phyloP scores from a whole-genome alignment of 2,797 vertebrate genomes.

The Poecilia velifera region DNA sequence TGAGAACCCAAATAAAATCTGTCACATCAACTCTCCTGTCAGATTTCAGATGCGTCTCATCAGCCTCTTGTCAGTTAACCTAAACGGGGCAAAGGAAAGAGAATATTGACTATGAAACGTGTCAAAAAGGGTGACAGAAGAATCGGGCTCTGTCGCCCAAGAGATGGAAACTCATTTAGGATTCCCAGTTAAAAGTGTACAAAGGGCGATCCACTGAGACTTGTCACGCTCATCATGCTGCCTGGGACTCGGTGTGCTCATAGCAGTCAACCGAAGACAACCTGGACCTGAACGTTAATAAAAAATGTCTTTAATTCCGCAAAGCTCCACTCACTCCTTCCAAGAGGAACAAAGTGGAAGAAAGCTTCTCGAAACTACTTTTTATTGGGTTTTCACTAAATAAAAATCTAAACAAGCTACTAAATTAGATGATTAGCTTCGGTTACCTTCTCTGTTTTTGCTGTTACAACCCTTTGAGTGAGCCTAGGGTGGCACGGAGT shows the following conservation, averaged over 20 bases:
- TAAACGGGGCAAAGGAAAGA: background rate
- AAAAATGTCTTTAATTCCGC: background rate
- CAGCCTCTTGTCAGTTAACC: background rate
- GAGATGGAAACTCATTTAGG: background rate
- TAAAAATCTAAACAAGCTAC: background rate
- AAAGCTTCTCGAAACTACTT: background rate
- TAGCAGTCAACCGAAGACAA: background rate
- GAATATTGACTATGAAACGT: background rate
- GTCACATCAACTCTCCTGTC: background rate
- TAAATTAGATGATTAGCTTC: background rate
- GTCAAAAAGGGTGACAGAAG: background rate
- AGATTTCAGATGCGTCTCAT: background rate
- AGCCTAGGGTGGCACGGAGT: too few relatives aligned
- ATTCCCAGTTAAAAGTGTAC: background rate
- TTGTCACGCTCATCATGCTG: background rate
- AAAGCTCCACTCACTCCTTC: background rate
- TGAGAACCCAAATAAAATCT: background rate
- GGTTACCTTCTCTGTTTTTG: background rate
- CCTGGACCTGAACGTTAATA: slow-evolving; percentile 1
- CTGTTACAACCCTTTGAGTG: too few relatives aligned
- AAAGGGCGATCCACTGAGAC: background rate
- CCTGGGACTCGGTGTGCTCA: background rate
- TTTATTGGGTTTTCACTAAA: background rate
- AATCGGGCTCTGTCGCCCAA: background rate
- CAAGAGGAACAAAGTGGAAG: background rate